Evolutionary conservation across 2,113 vertebrate genomes (phyloP).

Genomic region (Oriolus oriolus): DNA sequence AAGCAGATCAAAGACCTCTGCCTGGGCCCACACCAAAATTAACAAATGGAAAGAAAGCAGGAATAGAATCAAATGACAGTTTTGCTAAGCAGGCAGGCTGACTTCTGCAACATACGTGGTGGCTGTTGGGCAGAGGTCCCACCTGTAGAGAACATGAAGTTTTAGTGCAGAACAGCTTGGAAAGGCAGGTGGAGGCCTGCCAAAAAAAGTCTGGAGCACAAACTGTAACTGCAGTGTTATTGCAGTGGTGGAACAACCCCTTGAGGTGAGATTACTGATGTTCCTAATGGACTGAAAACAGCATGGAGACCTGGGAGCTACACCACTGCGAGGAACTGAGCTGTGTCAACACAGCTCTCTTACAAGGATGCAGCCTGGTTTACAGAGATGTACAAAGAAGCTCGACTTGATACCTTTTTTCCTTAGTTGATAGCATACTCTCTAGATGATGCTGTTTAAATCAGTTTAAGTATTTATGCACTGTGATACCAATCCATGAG

Average conservation of each 20-base stretch:
- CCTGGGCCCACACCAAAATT: not conserved
- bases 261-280: not conserved
- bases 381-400: not conserved
- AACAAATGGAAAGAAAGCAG: not conserved
- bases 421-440: not conserved
- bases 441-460: not conserved
- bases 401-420: not conserved
- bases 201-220: not conserved
- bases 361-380: not conserved
- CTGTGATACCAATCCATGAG: not conserved
- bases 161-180: not conserved
- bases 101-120: not conserved
- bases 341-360: not conserved
- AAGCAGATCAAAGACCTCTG: not conserved
- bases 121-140: not conserved
- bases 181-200: not conserved
- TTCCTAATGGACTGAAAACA: not conserved
- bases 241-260: not conserved
- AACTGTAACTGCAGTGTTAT: not conserved
- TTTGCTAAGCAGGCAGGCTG: not conserved
- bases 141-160: not conserved
- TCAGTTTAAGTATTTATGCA: not conserved
- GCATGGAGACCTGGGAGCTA: not conserved
- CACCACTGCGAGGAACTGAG: accelerated
- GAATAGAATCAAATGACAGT: not conserved